Conservation (phyloP, 2,113 vertebrate species). For the Toxotes jaculatrix region DNA sequence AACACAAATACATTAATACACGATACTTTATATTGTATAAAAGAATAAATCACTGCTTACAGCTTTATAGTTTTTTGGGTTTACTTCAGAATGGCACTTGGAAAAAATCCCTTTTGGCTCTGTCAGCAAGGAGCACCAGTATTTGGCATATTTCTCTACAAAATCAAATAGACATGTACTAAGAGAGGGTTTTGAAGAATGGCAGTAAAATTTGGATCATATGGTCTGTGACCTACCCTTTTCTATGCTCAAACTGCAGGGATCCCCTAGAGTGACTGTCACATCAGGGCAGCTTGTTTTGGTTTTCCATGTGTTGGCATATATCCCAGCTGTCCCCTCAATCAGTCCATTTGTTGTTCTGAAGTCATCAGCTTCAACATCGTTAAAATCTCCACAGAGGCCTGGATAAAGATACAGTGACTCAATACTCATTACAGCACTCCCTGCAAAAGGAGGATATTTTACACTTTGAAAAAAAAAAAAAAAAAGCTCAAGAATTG, state of each 20-base stretch:
- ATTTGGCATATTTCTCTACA: conserved; percentile 89
- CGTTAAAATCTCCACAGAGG: conserved; percentile 94
- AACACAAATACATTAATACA: neutral
- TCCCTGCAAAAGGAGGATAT: neutral
- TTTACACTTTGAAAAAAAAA: neutral
- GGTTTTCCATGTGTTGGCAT: conserved; percentile 90
- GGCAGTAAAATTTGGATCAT: neutral
- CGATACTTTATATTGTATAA: neutral
- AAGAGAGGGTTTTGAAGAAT: neutral
- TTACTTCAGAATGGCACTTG: conserved; percentile 86
- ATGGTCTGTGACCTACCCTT: conserved; percentile 83
- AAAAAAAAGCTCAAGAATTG: neutral
- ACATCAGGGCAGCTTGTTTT: conserved; percentile 83
- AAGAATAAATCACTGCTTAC: conserved; percentile 76
- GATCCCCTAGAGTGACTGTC: conserved; percentile 83
- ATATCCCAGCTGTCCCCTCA: conserved; percentile 88
- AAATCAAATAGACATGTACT: conserved; percentile 11
- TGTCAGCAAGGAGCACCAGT: conserved; percentile 88
- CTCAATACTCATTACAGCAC: neutral
- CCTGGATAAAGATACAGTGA: conserved; percentile 75
- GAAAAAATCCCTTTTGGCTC: conserved; percentile 85
- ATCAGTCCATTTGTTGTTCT: conserved; percentile 83
- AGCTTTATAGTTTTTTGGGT: conserved; percentile 84
- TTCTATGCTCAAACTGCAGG: conserved; percentile 87
- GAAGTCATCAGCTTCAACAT: conserved; percentile 87